phyloP scores from a whole-genome alignment of 2,113 vertebrate genomes.

The Echinops telfairi region DNA sequence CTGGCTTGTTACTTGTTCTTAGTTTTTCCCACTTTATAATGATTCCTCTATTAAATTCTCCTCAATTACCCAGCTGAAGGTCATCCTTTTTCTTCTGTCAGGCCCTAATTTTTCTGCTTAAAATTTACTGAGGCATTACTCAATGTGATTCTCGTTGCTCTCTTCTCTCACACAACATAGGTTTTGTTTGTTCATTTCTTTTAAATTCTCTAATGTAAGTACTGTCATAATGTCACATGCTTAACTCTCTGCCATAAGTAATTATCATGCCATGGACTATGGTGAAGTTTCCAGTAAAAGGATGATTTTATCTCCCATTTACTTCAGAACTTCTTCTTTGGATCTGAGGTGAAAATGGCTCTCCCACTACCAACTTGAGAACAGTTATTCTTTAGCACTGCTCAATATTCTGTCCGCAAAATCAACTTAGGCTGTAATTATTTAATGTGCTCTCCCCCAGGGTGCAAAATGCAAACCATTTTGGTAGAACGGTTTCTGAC shows the following conservation, averaged over 20 bases:
- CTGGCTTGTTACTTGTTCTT: slow-evolving; percentile 14
- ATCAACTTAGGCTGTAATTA: not conserved
- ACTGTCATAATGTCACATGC: not conserved
- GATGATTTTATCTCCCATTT: not conserved
- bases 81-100: not conserved
- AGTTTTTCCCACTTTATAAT: not conserved
- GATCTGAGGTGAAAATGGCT: slow-evolving; percentile 34
- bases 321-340: slow-evolving; percentile 39
- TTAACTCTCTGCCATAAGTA: slow-evolving; percentile 5
- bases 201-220: slow-evolving; percentile 10
- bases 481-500: not conserved
- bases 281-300: not conserved
- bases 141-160: not conserved
- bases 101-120: not conserved
- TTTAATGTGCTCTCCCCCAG: not conserved
- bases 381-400: not conserved
- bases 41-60: slow-evolving; percentile 2
- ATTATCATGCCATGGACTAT: not conserved
- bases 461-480: not conserved
- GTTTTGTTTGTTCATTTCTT: slow-evolving; percentile 7
- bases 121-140: not conserved
- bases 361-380: slow-evolving; percentile 13
- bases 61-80: not conserved
- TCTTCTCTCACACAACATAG: not conserved
- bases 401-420: slow-evolving; percentile 4